phyloP scores from a whole-genome alignment of 1,140 invertebrate genomes.

The Drosophila sp. region DNA sequence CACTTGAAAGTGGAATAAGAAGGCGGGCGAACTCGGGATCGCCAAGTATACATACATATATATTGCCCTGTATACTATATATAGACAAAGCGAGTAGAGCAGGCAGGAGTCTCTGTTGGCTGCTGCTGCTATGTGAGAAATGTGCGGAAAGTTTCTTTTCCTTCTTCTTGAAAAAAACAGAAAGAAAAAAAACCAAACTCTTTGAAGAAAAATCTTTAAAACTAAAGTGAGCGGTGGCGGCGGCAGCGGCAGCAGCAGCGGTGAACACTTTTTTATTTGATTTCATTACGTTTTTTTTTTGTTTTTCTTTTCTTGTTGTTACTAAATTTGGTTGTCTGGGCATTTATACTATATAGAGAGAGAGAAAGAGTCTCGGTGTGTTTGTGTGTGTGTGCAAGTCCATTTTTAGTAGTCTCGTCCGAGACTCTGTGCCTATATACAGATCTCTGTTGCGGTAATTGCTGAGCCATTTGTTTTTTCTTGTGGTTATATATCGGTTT shows the following conservation, averaged over 20 bases:
- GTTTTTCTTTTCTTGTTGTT: constrained; percentile 45
- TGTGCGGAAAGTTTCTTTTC: constrained; percentile 33
- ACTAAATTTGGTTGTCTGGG: constrained; percentile 80
- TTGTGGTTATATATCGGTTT: constrained; percentile 22
- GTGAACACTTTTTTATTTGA: constrained; percentile 69
- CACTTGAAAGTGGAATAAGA: constrained; percentile 56
- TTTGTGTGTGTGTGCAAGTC: constrained; percentile 55
- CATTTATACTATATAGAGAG: constrained; percentile 52
- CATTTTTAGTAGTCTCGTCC: constrained; percentile 73
- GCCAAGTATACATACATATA: constrained; percentile 2
- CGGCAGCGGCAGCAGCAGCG: constrained; percentile 24
- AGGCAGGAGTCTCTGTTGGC: constrained; percentile 31
- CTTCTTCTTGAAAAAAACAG: background rate
- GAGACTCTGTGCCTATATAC: constrained; percentile 53
- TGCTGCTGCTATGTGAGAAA: constrained; percentile 51
- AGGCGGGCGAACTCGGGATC: background rate
- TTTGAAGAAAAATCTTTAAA: constrained; percentile 66
- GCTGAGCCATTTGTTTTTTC: constrained; percentile 47
- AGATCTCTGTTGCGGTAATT: constrained; percentile 50
- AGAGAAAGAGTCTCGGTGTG: constrained; percentile 20
- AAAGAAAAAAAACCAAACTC: constrained; percentile 41
- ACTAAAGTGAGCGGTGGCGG: constrained; percentile 50
- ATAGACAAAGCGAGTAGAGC: constrained; percentile 49
- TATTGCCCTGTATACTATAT: constrained; percentile 52
- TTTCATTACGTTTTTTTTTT: constrained; percentile 62